These are phyloP conservation scores for Apamea crenata DNA, from an alignment of 2,888 invertebrate species.

Conservation along the genomic window DNA sequence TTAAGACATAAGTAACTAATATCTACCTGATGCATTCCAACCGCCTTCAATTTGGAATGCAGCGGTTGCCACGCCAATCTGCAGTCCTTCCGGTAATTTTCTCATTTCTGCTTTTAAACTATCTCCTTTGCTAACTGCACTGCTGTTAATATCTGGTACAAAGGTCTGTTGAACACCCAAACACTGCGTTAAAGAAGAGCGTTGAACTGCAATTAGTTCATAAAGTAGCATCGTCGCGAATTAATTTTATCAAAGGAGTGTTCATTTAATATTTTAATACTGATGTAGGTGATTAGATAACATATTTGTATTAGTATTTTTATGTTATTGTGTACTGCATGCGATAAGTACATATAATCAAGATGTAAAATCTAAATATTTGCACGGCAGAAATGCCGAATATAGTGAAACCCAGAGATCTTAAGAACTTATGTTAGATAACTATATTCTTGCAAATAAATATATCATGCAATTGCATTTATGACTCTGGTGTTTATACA, in stretches of 20 bases:
- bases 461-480: neutral
- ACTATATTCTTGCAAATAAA: too few relatives aligned
- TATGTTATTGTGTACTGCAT: too few relatives aligned
- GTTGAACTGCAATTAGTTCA: neutral
- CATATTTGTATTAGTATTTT: too few relatives aligned
- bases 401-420: too few relatives aligned
- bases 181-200: constrained; percentile 5
- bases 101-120: constrained; percentile 66
- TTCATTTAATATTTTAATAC: constrained; percentile 7
- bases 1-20: neutral
- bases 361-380: too few relatives aligned
- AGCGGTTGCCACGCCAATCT: constrained; percentile 79
- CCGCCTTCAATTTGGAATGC: constrained; percentile 81
- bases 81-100: constrained; percentile 72
- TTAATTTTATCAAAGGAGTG: constrained; percentile 32
- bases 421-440: too few relatives aligned
- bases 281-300: neutral
- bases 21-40: constrained; percentile 72
- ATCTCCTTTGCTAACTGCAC: neutral
- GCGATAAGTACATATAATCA: too few relatives aligned
- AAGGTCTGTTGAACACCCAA: constrained; percentile 14
- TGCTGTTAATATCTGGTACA: constrained; percentile 23
- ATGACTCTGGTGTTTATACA: neutral
- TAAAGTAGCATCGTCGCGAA: neutral
- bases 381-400: too few relatives aligned